A percentile compares a stretch with the other conserved stretches of the same genome.
Conservation (phyloP, 2,113 vertebrate genomes). For the Laterallus jamaicensis region DNA sequence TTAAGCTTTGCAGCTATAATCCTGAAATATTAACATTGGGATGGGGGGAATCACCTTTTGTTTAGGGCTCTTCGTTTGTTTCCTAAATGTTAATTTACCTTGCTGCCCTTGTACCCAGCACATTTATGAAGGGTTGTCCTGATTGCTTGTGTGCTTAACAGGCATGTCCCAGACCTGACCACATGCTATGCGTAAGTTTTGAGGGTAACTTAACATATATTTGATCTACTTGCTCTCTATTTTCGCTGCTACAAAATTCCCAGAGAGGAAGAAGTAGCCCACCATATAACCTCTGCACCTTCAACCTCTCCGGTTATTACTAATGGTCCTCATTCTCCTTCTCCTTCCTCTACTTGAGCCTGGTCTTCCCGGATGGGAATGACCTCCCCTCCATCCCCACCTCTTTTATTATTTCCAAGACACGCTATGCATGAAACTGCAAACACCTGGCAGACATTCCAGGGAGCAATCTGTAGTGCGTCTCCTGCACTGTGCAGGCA, state of each 20-base stretch:
- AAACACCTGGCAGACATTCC: constrained; percentile 78
- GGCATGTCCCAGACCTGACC: background rate
- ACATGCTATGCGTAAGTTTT: background rate
- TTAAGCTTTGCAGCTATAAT: background rate
- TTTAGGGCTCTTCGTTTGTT: background rate
- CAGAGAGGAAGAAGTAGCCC: background rate
- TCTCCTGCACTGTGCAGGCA: constrained; percentile 55
- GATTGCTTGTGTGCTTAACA: background rate
- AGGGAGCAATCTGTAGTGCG: constrained; percentile 33
- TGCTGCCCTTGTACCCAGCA: background rate
- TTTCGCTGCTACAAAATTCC: background rate
- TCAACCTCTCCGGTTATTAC: constrained; percentile 35
- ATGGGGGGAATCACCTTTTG: background rate
- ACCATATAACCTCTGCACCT: constrained; percentile 22
- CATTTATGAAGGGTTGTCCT: background rate
- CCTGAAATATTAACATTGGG: background rate
- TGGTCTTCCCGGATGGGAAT: constrained; percentile 50
- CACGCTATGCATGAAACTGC: constrained; percentile 38
- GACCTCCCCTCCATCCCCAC: constrained; percentile 30
- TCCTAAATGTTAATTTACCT: background rate
- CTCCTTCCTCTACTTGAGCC: background rate
- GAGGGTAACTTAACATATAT: background rate
- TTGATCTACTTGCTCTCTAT: background rate
- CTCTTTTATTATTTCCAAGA: constrained; percentile 36
- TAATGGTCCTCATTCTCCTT: constrained; percentile 4